These are phyloP conservation scores for Diphyllodes magnificus DNA, from an alignment of 2,113 vertebrate species.

Conservation along the genomic window DNA sequence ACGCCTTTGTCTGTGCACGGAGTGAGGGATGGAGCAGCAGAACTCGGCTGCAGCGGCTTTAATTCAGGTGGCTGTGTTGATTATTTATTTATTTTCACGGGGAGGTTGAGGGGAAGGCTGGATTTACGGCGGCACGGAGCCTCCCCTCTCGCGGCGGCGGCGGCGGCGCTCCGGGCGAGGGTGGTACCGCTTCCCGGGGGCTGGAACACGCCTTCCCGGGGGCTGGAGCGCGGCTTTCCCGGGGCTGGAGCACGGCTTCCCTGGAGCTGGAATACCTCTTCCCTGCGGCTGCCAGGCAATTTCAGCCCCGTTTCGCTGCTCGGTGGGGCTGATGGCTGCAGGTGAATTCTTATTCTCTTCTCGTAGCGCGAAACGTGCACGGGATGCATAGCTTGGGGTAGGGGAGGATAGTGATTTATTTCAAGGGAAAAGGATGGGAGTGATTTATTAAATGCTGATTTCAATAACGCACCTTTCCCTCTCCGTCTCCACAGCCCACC, in stretches of 20 bases:
- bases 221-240: background rate
- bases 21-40: background rate
- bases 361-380: background rate
- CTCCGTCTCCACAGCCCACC: background rate
- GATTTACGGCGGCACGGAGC: background rate
- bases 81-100: background rate
- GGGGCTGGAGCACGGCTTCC: background rate
- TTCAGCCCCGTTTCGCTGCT: background rate
- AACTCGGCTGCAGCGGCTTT: background rate
- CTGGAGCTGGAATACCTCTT: background rate
- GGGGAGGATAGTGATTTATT: background rate
- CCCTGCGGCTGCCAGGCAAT: background rate
- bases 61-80: no score
- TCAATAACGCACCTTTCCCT: background rate
- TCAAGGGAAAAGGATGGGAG: background rate
- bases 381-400: background rate
- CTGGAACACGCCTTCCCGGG: background rate
- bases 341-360: background rate
- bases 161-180: background rate
- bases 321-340: slow-evolving; percentile 5
- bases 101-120: background rate
- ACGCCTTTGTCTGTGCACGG: background rate
- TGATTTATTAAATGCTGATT: background rate
- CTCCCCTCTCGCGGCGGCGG: background rate
- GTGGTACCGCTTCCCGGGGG: background rate